Percentiles rank a stretch among this genome's conserved stretches.
Conservation (phyloP, 2,888 invertebrate species). For the Apoderus coryli region DNA sequence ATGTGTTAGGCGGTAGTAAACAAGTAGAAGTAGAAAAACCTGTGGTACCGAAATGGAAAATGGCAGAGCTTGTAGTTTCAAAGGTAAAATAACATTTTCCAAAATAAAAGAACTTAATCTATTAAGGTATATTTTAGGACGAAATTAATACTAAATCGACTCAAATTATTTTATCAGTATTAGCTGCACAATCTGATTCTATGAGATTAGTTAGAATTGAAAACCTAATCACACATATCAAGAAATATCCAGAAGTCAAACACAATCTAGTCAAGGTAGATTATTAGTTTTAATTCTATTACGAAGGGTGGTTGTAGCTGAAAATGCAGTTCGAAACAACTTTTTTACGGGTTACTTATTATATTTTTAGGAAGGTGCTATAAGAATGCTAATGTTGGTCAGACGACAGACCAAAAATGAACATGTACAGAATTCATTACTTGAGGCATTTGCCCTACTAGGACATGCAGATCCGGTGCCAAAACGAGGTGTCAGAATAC, state of each 20-base stretch:
- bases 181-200: constrained; percentile 38
- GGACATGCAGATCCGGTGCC: constrained; percentile 56
- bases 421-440: constrained; percentile 26
- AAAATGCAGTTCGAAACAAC: constrained; percentile 1
- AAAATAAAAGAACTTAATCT: too few relatives aligned
- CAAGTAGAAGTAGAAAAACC: constrained; percentile 21
- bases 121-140: constrained; percentile 19
- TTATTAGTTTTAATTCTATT: constrained; percentile 3
- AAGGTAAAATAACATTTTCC: constrained; percentile 18
- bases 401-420: constrained; percentile 32
- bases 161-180: constrained; percentile 49
- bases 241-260: constrained; percentile 57
- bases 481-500: constrained; percentile 60
- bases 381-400: constrained; percentile 46
- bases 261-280: constrained; percentile 55
- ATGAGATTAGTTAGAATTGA: constrained; percentile 48
- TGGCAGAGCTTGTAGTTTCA: constrained; percentile 15
- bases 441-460: constrained; percentile 48
- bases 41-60: constrained; percentile 36
- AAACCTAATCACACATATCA: constrained; percentile 57
- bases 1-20: constrained; percentile 28
- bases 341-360: constrained; percentile 11
- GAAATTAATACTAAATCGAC: constrained; percentile 42
- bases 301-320: background rate
- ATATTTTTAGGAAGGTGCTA: constrained; percentile 46